These are phyloP conservation scores for Ericerus pela DNA, from an alignment of 1,140 invertebrate genomes.

Conservation along the genomic window DNA sequence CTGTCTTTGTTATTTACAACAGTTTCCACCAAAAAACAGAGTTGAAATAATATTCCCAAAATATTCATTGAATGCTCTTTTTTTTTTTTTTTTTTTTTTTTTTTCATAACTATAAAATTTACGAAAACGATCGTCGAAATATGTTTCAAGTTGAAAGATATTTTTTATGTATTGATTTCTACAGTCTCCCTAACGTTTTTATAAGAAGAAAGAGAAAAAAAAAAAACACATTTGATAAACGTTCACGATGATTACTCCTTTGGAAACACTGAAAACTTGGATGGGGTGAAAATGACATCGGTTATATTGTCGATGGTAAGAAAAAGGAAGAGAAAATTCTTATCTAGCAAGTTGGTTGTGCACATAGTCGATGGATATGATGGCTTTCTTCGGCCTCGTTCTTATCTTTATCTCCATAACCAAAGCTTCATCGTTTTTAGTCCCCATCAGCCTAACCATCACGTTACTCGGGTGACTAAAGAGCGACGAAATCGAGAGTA, in stretches of 20 bases:
- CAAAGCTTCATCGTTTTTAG: neutral
- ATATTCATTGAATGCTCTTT: too few species aligned
- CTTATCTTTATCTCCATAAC: conserved; percentile 6
- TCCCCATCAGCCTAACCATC: neutral
- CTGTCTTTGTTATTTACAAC: too few species aligned
- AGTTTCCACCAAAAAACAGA: too few species aligned
- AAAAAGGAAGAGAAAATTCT: conserved; percentile 7
- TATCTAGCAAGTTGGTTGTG: conserved; percentile 1
- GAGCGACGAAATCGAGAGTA: neutral
- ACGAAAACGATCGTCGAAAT: too few species aligned
- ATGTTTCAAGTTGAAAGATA: too few species aligned
- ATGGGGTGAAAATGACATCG: conserved; percentile 4
- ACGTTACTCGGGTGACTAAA: neutral
- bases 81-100: too few species aligned
- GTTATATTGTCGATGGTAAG: conserved; percentile 2
- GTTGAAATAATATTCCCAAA: too few species aligned
- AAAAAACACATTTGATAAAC: too few species aligned
- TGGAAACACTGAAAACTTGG: neutral
- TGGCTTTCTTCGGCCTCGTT: neutral
- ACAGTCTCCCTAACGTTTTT: too few species aligned
- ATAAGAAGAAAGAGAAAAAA: too few species aligned
- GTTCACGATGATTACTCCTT: conserved; percentile 2
- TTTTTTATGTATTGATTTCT: too few species aligned
- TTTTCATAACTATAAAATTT: too few species aligned
- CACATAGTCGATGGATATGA: neutral